These are phyloP conservation scores for Corythaixoides concolor DNA, from an alignment of 2,113 vertebrate genomes.

Conservation along the genomic window DNA sequence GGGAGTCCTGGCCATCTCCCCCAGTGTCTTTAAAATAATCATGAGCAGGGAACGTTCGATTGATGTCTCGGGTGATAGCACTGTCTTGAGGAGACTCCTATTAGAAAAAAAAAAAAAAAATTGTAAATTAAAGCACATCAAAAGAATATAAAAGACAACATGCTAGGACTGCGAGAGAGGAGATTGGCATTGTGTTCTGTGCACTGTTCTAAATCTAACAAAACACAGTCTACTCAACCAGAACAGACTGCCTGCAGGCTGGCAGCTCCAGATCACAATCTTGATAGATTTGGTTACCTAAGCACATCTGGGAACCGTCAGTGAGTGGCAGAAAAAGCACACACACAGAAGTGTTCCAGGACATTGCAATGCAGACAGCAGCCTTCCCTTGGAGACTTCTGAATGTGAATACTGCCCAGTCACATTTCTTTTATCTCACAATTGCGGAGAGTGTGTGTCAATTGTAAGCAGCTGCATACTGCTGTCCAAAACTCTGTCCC, in stretches of 20 bases:
- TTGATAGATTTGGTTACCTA: neutral
- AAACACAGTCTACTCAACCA: neutral
- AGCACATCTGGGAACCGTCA: neutral
- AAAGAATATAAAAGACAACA: neutral
- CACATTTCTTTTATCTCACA: neutral
- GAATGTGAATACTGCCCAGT: neutral
- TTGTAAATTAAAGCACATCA: neutral
- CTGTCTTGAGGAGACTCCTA: conserved; percentile 98
- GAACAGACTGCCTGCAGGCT: conserved; percentile 5
- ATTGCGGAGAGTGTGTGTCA: neutral
- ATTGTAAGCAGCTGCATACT: neutral
- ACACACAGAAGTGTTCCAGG: neutral
- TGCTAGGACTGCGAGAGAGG: neutral
- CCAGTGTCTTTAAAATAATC: conserved; percentile 99
- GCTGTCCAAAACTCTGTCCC: neutral
- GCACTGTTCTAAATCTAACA: neutral
- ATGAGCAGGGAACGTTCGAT: conserved; percentile 97
- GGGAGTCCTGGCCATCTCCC: conserved; percentile 96
- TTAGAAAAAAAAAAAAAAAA: neutral
- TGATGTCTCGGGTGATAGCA: conserved; percentile 98
- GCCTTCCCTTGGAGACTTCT: neutral
- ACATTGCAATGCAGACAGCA: neutral
- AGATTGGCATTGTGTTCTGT: neutral
- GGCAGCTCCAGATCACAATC: neutral
- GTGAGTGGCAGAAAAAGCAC: neutral